phyloP scores from a whole-genome alignment of 2,888 invertebrate species.

The Tipula vernalis region DNA sequence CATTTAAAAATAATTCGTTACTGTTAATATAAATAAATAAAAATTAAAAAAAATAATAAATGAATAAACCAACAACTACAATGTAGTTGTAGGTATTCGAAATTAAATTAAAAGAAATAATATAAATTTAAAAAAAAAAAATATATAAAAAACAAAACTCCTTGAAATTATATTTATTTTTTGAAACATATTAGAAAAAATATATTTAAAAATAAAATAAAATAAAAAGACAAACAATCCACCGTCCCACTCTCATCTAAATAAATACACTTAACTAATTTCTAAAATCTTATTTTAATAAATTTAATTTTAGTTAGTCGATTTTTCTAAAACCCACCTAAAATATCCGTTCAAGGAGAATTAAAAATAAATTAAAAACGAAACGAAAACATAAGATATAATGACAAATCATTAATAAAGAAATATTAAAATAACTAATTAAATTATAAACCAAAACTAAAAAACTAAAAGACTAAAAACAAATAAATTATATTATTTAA shows the following conservation, averaged over 20 bases:
- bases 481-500: background rate
- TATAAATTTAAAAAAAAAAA: background rate
- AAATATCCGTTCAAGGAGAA: background rate
- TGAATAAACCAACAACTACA: background rate
- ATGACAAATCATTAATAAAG: background rate
- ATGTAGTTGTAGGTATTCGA: conserved; percentile 8
- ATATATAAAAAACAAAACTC: conserved; percentile 7
- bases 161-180: conserved; percentile 8
- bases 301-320: background rate
- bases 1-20: background rate
- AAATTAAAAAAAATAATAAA: background rate
- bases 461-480: background rate
- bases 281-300: background rate
- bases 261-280: background rate
- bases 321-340: background rate
- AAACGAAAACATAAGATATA: background rate
- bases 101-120: background rate
- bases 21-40: background rate
- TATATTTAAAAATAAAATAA: background rate
- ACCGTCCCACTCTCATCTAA: background rate
- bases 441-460: background rate
- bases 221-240: background rate
- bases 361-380: background rate
- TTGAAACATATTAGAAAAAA: conserved; percentile 7
- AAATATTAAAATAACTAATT: background rate